Evolutionary conservation across 2,888 invertebrate species (phyloP), one percentile per base, ranked within the genome.

Genomic region (Encarsia formosa): DNA sequence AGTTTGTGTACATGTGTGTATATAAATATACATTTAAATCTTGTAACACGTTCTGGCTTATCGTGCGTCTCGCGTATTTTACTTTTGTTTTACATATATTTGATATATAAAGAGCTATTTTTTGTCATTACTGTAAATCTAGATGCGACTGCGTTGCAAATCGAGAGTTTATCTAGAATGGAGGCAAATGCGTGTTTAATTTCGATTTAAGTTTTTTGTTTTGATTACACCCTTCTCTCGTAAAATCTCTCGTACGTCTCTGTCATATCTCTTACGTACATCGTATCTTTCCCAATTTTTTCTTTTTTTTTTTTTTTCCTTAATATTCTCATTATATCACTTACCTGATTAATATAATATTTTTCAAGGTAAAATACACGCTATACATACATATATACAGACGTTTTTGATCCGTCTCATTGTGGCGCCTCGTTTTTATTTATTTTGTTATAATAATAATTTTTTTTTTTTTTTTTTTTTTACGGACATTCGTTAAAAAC

Each of bases 1-100:
- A 15, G 2, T 13, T 9, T n/a, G n/a, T n/a, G n/a, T n/a, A n/a
- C n/a, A n/a, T n/a, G n/a, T n/a, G 15, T 43, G 68, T 73, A 69
- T 70, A 73, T 72, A 73, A 71, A 73, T 70, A 73, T 72, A 71
- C 69, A 71, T 68, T 71, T 68, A 68, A 73, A 71, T 71, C 70
- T 68, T 66, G 67, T 34, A 70, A 73, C 70, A 71, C 69, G 70
- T 70, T 72, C 71, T 11, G 4, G 69, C 71, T 69, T 68, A 65
- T 70, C 65, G 63, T 70, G 65, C 61, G 62, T 24, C 42, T 47
- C 62, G 63, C 24, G 42, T 47, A 60, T 48, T 56, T 44, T 40
- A 22, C 34, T 49, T 44, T 41, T 23, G 46, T 39, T 37, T 51
- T 38, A 31, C 42, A 48, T 22, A 48, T 48, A 34, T 49, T 35